Base-by-base conservation (phyloP, 2,888 invertebrate species). In the Ormyrus labotus region DNA sequence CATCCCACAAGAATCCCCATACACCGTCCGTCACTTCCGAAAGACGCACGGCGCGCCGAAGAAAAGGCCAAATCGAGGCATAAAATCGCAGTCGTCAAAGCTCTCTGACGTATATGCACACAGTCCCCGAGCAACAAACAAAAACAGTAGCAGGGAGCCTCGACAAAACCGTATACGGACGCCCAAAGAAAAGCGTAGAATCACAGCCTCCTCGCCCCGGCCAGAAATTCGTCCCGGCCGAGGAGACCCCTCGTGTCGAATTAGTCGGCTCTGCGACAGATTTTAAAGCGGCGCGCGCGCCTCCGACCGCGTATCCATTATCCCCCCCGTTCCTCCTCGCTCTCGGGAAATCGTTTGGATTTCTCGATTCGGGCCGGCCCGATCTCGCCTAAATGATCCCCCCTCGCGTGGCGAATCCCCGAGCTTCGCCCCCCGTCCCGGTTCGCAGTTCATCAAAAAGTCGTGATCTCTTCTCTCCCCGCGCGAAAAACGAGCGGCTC, bases 401-500 rank as follows among this genome's bases (percentile, higher is more conserved):
- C 34, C 4, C 58, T 19, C 7, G 10, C 69, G 74, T 47, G 63
- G 71, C 81, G 73, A 78, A 81, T 78, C 63, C 63, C 34, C 34
- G 34, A 34, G 34, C 4, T 2, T 19, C 19, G 11, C 5, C 13
- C 63, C 63, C 64, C 57, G 70, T 57, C 60, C 61, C 61, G 63
- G 45, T 57, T 67, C 13, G 75, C 71, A 61, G 53, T 57, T 64
- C 65, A 78, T 78, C 74, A 68, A 74, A 70, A 81, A 78, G 74
- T 65, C 67, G 71, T 67, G 63, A 10, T 45, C 60, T 8, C 34
- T 47, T 45, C 60, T 8, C 34, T 47, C 61, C 53, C 13, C 51
- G 19, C 70, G 80, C 74, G 80, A 74, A 70, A 80, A 80, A 80
- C 74, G 70, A 80, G 69, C 80, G 69, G 13, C 19, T 47, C 80